These are phyloP conservation scores for Pogona vitticeps DNA, from an alignment of 2,113 vertebrate species.

Conservation along the genomic window DNA sequence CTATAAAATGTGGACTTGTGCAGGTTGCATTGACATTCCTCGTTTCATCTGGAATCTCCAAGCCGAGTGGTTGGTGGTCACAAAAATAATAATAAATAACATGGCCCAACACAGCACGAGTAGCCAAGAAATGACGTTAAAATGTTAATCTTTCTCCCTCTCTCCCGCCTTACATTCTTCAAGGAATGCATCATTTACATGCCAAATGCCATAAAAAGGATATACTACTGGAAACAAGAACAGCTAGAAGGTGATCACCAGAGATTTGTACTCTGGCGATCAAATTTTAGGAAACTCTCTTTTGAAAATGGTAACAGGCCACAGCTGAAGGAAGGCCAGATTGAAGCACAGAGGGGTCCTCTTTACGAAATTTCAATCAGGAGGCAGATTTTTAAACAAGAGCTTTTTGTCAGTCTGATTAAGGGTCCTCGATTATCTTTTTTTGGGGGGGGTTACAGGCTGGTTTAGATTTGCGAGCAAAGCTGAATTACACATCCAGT, in stretches of 20 bases:
- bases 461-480: neutral
- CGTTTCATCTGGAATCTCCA: slow-evolving; percentile 45
- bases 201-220: slow-evolving; percentile 59
- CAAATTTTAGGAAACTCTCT: slow-evolving; percentile 59
- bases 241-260: slow-evolving; percentile 44
- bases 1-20: slow-evolving; percentile 39
- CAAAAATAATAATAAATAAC: slow-evolving; percentile 61
- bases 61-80: slow-evolving; percentile 44
- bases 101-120: slow-evolving; percentile 51
- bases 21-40: slow-evolving; percentile 42
- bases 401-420: neutral
- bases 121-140: slow-evolving; percentile 54
- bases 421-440: neutral
- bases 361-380: neutral
- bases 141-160: slow-evolving; percentile 37
- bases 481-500: neutral
- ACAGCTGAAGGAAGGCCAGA: slow-evolving; percentile 36
- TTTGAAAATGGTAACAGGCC: slow-evolving; percentile 47
- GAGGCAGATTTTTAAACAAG: neutral
- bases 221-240: slow-evolving; percentile 60
- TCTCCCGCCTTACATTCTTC: slow-evolving; percentile 47
- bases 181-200: slow-evolving; percentile 54
- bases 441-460: neutral
- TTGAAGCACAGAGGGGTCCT: slow-evolving; percentile 39
- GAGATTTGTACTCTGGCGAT: slow-evolving; percentile 56